Evolutionary conservation across 2,888 invertebrate genomes (phyloP).

Genomic region (Drosophila robusta): DNA sequence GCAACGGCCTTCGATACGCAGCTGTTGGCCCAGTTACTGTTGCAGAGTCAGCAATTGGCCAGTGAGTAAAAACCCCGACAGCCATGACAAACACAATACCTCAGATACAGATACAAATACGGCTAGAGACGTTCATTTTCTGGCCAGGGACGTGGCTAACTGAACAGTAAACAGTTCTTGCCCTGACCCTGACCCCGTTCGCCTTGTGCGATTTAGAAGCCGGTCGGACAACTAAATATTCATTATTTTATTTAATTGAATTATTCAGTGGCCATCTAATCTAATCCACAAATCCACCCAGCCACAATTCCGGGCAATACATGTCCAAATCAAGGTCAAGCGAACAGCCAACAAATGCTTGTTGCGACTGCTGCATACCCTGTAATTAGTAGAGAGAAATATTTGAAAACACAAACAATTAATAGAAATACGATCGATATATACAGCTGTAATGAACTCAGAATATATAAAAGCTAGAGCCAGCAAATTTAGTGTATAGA

Average conservation of each 20-base stretch:
- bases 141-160: background rate
- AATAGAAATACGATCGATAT: too few relatives aligned
- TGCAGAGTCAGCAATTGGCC: constrained; percentile 87
- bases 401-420: too few relatives aligned
- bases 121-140: too few relatives aligned
- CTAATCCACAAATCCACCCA: constrained; percentile 24
- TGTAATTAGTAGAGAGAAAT: background rate
- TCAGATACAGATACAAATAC: constrained; percentile 13
- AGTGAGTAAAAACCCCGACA: constrained; percentile 84
- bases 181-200: background rate
- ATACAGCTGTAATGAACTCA: too few relatives aligned
- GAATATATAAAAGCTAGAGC: too few relatives aligned
- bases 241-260: constrained; percentile 79
- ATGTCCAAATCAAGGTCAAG: constrained; percentile 14
- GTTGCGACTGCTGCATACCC: background rate
- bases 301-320: constrained; percentile 17
- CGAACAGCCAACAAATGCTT: background rate
- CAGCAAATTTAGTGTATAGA: too few relatives aligned
- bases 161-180: background rate
- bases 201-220: constrained; percentile 29
- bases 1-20: constrained; percentile 86
- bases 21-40: constrained; percentile 86
- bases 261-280: constrained; percentile 63
- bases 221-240: constrained; percentile 64
- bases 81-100: constrained; percentile 12